A percentile compares a stretch with the other conserved stretches of the same genome.
phyloP scores from a whole-genome alignment of 2,113 vertebrate genomes.

The Stomatorhinus ivindoensis region DNA sequence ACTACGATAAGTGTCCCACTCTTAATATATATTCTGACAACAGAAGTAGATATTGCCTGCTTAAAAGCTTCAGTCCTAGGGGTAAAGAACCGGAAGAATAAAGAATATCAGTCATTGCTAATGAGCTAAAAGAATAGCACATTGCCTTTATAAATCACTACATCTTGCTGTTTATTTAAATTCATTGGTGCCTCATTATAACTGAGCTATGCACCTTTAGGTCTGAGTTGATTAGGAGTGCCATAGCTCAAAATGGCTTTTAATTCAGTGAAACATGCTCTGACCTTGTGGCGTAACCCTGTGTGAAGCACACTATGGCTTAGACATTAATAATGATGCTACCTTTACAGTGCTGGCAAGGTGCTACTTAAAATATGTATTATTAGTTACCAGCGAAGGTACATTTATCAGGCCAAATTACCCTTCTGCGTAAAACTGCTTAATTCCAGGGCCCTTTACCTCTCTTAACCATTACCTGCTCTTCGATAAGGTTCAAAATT shows the following conservation, averaged over 20 bases:
- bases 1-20: slow-evolving; percentile 69
- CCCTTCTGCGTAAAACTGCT: slow-evolving; percentile 98
- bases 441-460: slow-evolving; percentile 93
- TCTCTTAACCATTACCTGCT: slow-evolving; percentile 94
- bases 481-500: slow-evolving; percentile 95
- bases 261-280: slow-evolving; percentile 95
- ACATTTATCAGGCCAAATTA: slow-evolving; percentile 99
- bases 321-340: slow-evolving; percentile 99
- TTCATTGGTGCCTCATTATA: slow-evolving; percentile 99
- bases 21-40: slow-evolving; percentile 63
- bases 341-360: slow-evolving; percentile 78
- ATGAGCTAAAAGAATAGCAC: slow-evolving; percentile 97
- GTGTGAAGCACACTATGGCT: slow-evolving; percentile 89
- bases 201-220: slow-evolving; percentile 99
- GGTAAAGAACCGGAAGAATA: slow-evolving; percentile 72
- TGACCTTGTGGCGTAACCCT: slow-evolving; percentile 99
- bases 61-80: slow-evolving; percentile 75
- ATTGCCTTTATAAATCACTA: slow-evolving; percentile 94
- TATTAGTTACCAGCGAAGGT: slow-evolving; percentile 92
- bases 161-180: slow-evolving; percentile 98
- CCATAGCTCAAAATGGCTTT: slow-evolving; percentile 99
- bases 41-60: slow-evolving; percentile 71
- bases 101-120: slow-evolving; percentile 91
- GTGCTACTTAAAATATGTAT: slow-evolving; percentile 96
- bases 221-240: slow-evolving; percentile 98